Conservation (phyloP, 2,888 invertebrate species). For the Agrypnus murinus region DNA sequence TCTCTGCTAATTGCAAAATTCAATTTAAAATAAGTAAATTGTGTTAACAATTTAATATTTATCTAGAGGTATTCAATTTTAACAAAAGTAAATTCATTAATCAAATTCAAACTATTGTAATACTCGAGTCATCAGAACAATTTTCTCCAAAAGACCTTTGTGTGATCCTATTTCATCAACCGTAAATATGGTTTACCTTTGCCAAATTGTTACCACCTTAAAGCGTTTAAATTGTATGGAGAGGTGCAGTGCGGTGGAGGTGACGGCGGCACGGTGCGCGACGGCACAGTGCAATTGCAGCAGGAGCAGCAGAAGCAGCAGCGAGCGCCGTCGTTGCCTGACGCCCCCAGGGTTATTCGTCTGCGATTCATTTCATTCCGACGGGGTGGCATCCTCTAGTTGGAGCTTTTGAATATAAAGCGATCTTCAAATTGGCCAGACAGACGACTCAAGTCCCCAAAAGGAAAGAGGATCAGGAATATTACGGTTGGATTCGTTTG, state of each 20-base stretch:
- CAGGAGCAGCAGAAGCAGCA: slow-evolving; percentile 41
- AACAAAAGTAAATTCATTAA: no score
- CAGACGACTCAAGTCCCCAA: slow-evolving; percentile 12
- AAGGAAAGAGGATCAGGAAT: slow-evolving; percentile 49
- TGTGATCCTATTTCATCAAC: slow-evolving; percentile 35
- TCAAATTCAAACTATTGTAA: no score
- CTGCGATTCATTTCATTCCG: slow-evolving; percentile 41
- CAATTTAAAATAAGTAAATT: no score
- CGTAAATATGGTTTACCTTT: slow-evolving; percentile 43
- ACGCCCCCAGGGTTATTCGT: slow-evolving; percentile 51
- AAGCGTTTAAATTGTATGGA: no score
- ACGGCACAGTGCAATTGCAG: slow-evolving; percentile 11
- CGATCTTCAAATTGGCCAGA: slow-evolving; percentile 54
- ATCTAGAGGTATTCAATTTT: no score
- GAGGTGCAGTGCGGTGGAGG: no score
- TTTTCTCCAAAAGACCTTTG: slow-evolving; percentile 16
- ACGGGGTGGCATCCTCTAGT: slow-evolving; percentile 33
- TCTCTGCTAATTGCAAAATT: no score
- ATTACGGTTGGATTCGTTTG: slow-evolving; percentile 24
- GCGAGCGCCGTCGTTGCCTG: slow-evolving; percentile 49
- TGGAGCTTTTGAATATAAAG: slow-evolving; percentile 49
- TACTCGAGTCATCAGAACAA: no score
- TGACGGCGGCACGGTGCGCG: no score
- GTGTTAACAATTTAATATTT: no score
- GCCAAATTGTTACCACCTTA: not conserved